These are phyloP conservation scores for Cuculus canorus DNA, from an alignment of 2,797 vertebrate species.

Conservation along the genomic window DNA sequence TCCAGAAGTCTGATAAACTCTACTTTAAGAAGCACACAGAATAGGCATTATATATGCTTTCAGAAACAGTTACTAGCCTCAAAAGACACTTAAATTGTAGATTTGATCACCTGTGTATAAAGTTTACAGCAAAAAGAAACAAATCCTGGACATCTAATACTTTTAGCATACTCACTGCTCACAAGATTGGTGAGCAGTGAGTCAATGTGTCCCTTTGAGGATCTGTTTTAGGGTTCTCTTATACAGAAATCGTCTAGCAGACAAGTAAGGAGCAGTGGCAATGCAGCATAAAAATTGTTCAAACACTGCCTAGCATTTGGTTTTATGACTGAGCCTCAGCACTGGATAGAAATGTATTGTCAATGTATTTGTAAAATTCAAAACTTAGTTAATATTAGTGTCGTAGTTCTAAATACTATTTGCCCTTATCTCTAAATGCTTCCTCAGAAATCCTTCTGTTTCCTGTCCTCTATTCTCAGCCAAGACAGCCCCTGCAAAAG, in stretches of 20 bases:
- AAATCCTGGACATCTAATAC: background rate
- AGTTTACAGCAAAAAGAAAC: background rate
- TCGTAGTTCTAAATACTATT: background rate
- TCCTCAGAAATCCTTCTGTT: conserved; percentile 8
- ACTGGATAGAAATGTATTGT: background rate
- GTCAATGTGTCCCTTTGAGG: background rate
- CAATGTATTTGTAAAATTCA: background rate
- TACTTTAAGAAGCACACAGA: background rate
- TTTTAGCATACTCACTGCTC: background rate
- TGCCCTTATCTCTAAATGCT: background rate
- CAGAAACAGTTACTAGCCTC: background rate
- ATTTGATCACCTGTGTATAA: background rate
- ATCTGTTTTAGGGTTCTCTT: background rate
- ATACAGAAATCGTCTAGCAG: background rate
- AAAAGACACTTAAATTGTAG: background rate
- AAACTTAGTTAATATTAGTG: background rate
- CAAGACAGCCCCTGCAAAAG: background rate
- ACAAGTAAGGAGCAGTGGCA: background rate
- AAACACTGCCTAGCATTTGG: background rate
- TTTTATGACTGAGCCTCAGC: background rate
- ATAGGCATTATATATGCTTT: background rate
- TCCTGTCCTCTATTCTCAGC: background rate
- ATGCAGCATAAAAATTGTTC: background rate
- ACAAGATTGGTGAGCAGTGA: background rate
- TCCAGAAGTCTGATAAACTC: background rate